phyloP scores from a whole-genome alignment of 64 coral and sea anemone genomes.

The Stichodactyla mertensii region DNA sequence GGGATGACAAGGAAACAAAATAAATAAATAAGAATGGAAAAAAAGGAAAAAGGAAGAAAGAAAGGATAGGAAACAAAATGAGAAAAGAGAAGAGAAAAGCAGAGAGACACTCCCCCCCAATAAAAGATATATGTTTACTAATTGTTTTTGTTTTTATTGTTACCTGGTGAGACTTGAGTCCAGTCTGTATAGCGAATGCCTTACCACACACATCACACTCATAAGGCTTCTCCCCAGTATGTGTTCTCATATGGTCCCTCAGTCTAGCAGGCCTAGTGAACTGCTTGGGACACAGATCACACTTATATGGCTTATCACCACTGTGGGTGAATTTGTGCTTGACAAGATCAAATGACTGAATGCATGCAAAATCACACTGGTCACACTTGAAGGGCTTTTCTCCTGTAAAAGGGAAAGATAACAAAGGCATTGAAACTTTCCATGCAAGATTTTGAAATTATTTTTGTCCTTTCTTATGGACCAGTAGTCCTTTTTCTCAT shows the following conservation, averaged over 20 bases:
- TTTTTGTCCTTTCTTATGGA: too few relatives aligned
- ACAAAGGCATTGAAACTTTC: neutral
- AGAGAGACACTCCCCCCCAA: neutral
- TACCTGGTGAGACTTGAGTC: slow-evolving; percentile 94
- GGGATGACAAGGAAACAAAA: too few relatives aligned
- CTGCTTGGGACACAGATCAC: slow-evolving; percentile 91
- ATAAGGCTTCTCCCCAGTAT: slow-evolving; percentile 91
- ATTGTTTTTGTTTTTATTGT: neutral
- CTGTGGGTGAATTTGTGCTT: slow-evolving; percentile 98
- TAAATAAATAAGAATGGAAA: too few relatives aligned
- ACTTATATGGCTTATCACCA: slow-evolving; percentile 97
- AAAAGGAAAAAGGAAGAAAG: too few relatives aligned
- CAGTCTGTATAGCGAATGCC: slow-evolving; percentile 94
- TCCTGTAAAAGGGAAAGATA: slow-evolving; percentile 36
- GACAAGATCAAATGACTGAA: slow-evolving; percentile 95
- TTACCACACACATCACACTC: slow-evolving; percentile 95
- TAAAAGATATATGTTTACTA: neutral
- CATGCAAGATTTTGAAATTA: too few relatives aligned
- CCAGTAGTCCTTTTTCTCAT: too few relatives aligned
- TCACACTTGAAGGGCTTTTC: slow-evolving; percentile 99
- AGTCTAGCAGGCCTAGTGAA: slow-evolving; percentile 89
- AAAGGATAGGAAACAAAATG: too few relatives aligned
- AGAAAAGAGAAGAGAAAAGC: too few relatives aligned
- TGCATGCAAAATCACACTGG: slow-evolving; percentile 98
- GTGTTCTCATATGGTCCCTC: slow-evolving; percentile 91